phyloP scores from a whole-genome alignment of 2,888 invertebrate genomes.

The Scaptodrosophila latifasciaeformis region DNA sequence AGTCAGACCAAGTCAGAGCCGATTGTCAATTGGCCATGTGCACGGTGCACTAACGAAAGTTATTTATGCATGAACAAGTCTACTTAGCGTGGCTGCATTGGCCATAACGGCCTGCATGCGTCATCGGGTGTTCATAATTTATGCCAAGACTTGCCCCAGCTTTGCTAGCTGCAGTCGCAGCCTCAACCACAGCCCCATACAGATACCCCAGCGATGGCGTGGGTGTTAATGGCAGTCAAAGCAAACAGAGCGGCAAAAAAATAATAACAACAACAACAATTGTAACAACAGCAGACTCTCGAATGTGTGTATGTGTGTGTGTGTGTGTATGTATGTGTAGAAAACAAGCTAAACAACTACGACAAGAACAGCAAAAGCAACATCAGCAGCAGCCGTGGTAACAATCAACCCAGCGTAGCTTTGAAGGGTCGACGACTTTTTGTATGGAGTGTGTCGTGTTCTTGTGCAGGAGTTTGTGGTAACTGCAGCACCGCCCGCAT shows the following conservation, averaged over 20 bases:
- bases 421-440: slow-evolving; percentile 64
- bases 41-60: slow-evolving; percentile 58
- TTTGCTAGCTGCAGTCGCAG: slow-evolving; percentile 17
- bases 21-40: slow-evolving; percentile 29
- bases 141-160: slow-evolving; percentile 52
- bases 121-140: slow-evolving; percentile 68
- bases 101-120: slow-evolving; percentile 51
- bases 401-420: slow-evolving; percentile 35
- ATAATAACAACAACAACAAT: slow-evolving; percentile 15
- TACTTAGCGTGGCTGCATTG: slow-evolving; percentile 50
- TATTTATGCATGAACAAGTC: slow-evolving; percentile 70
- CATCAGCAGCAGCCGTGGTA: slow-evolving; percentile 24
- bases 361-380: slow-evolving; percentile 40
- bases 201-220: slow-evolving; percentile 34
- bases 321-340: slow-evolving; percentile 31
- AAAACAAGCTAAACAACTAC: slow-evolving; percentile 59
- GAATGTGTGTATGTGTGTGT: slow-evolving; percentile 19
- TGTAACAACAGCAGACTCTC: background rate
- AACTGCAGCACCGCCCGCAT: slow-evolving; percentile 7
- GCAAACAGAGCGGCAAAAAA: slow-evolving; percentile 54
- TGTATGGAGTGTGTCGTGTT: background rate
- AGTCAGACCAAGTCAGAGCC: slow-evolving; percentile 17
- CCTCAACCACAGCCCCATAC: slow-evolving; percentile 13
- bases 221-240: slow-evolving; percentile 58
- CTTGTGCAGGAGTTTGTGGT: too few species aligned